A percentile compares a stretch with the other conserved stretches of the same genome.
phyloP scores from a whole-genome alignment of 2,113 vertebrate species.

The Psilopsiagon aurifrons region DNA sequence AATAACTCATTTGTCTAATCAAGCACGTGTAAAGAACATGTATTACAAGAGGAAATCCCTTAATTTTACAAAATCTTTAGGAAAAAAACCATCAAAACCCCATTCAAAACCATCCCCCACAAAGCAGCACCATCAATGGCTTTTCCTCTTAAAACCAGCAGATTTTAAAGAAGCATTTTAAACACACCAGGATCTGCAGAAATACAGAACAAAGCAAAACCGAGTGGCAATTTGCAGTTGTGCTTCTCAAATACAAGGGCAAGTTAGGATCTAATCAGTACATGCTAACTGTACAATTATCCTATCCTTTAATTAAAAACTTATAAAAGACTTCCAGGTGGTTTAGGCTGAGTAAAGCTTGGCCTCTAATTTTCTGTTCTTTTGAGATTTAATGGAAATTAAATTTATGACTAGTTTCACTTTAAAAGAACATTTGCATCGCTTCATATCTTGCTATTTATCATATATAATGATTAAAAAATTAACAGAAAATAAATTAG shows the following conservation, averaged over 20 bases:
- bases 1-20: not conserved
- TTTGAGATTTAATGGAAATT: not conserved
- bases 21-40: not conserved
- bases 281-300: conserved; percentile 22
- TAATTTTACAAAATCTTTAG: not conserved
- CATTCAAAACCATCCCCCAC: not conserved
- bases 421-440: not conserved
- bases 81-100: not conserved
- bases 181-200: not conserved
- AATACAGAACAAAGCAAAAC: conserved; percentile 24
- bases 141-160: not conserved
- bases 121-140: not conserved
- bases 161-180: not conserved
- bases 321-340: not conserved
- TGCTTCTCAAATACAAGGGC: not conserved
- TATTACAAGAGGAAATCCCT: not conserved
- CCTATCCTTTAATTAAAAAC: conserved; percentile 36
- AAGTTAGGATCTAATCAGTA: conserved; percentile 21
- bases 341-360: not conserved
- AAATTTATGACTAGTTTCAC: not conserved
- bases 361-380: conserved; percentile 33
- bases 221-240: not conserved
- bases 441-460: not conserved
- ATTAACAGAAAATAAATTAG: not conserved
- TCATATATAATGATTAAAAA: not conserved